Conservation (phyloP, 2,113 vertebrate species). For the Pleuronectes platessa region DNA sequence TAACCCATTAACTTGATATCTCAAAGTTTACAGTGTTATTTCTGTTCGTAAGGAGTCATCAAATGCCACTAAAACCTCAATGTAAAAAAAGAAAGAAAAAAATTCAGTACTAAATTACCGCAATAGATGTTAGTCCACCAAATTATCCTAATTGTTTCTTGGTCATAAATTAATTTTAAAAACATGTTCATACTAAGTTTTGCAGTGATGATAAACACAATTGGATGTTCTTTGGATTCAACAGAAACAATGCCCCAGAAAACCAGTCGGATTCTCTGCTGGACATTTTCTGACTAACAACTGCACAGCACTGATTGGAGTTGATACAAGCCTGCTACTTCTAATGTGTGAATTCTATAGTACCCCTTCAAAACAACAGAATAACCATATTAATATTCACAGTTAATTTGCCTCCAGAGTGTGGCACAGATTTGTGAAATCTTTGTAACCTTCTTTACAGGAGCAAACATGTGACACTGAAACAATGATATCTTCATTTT, state of each 20-base stretch:
- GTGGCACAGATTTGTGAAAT: constrained; percentile 13
- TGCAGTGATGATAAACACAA: not conserved
- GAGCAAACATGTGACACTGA: not conserved
- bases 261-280: not conserved
- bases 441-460: not conserved
- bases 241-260: constrained; percentile 4
- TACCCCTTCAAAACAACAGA: constrained; percentile 5
- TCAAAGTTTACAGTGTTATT: not conserved
- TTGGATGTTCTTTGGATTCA: constrained; percentile 49
- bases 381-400: not conserved
- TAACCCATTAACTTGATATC: not conserved
- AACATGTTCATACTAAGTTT: not conserved
- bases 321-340: constrained; percentile 23
- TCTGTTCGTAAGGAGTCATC: not conserved
- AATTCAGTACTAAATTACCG: constrained; percentile 29
- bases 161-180: not conserved
- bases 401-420: constrained; percentile 5
- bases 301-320: constrained; percentile 3
- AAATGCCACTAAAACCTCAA: constrained; percentile 14
- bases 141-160: not conserved
- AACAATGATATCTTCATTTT: not conserved
- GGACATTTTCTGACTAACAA: constrained; percentile 25
- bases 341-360: not conserved
- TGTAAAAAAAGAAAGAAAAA: not conserved
- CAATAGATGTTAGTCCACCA: constrained; percentile 1